phyloP scores from a whole-genome alignment of 2,113 vertebrate genomes.

The Ochotona princeps region DNA sequence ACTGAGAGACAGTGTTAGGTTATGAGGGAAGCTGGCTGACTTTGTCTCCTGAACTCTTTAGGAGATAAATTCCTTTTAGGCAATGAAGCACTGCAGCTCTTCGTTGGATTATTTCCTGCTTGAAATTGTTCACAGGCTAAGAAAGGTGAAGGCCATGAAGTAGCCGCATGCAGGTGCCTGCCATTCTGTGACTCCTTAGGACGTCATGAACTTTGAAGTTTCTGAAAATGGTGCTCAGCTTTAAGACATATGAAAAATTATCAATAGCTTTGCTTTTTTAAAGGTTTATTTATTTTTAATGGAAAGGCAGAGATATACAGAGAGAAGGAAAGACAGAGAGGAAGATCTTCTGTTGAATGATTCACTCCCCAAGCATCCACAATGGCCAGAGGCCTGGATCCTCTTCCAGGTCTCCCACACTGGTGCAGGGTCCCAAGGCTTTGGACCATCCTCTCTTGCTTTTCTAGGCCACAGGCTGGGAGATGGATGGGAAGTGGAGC shows the following conservation, averaged over 20 bases:
- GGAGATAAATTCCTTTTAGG: conserved; percentile 44
- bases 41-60: conserved; percentile 49
- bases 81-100: neutral
- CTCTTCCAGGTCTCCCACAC: too few relatives aligned
- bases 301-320: too few relatives aligned
- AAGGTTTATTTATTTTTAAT: too few relatives aligned
- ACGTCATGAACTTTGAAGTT: neutral
- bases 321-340: too few relatives aligned
- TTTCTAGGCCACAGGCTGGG: too few relatives aligned
- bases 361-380: too few relatives aligned
- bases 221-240: conserved; percentile 42
- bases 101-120: neutral
- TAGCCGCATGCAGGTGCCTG: neutral
- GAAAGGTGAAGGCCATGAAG: conserved; percentile 56
- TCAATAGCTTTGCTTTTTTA: neutral
- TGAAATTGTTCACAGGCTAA: conserved; percentile 36
- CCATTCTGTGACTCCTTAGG: conserved; percentile 11
- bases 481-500: too few relatives aligned
- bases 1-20: conserved; percentile 20
- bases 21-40: neutral
- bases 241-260: neutral
- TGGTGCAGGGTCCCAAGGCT: too few relatives aligned
- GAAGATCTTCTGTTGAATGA: too few relatives aligned
- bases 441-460: too few relatives aligned
- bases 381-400: too few relatives aligned